phyloP scores from a whole-genome alignment of 2,888 invertebrate species.

The Rhagophthalmus giganteus region DNA sequence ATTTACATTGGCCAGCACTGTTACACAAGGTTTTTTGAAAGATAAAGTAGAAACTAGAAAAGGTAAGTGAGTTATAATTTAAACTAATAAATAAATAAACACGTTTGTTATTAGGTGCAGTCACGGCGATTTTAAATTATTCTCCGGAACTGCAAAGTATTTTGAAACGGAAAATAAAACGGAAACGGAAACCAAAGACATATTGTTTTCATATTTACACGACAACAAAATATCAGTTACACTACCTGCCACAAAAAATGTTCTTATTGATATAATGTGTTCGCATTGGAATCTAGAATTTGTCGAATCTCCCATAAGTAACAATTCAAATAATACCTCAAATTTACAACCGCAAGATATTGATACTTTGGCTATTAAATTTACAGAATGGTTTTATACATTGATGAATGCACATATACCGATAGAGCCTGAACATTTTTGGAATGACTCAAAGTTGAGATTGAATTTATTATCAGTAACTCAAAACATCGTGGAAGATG shows the following conservation, averaged over 20 bases:
- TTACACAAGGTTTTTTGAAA: no score
- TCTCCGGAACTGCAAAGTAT: no score
- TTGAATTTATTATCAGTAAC: slow-evolving; percentile 43
- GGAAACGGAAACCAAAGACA: slow-evolving; percentile 59
- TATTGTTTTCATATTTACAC: slow-evolving; percentile 61
- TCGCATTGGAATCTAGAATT: slow-evolving; percentile 53
- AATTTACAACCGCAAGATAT: no score
- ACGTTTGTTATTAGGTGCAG: no score
- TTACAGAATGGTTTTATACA: slow-evolving; percentile 63
- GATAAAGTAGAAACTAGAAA: no score
- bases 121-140: no score
- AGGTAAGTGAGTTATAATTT: no score
- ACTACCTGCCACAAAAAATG: slow-evolving; percentile 58
- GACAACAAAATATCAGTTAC: slow-evolving; percentile 54
- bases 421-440: slow-evolving; percentile 60
- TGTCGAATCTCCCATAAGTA: no score
- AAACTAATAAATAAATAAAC: no score
- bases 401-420: slow-evolving; percentile 52
- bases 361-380: slow-evolving; percentile 59
- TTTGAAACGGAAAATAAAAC: slow-evolving; percentile 58
- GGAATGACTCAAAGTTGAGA: slow-evolving; percentile 57
- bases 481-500: slow-evolving; percentile 38
- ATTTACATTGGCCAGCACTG: no score
- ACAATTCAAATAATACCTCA: no score
- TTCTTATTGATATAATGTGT: slow-evolving; percentile 56